These are phyloP conservation scores for Semotilus atromaculatus DNA, from an alignment of 2,797 vertebrate species.

Conservation along the genomic window DNA sequence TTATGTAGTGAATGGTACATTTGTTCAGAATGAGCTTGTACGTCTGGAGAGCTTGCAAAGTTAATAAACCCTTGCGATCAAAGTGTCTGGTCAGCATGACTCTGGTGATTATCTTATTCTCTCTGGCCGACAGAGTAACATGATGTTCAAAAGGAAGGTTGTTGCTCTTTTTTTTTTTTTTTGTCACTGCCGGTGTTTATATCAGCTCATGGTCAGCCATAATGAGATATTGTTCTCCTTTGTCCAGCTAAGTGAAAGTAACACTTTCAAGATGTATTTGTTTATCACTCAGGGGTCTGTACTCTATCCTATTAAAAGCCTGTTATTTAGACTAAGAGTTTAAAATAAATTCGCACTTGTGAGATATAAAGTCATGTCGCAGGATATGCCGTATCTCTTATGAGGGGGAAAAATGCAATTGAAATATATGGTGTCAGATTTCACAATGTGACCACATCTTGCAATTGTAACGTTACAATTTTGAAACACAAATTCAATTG, in stretches of 20 bases:
- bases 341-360: background rate
- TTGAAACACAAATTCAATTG: background rate
- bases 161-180: background rate
- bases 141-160: conserved; percentile 31
- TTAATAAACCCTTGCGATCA: conserved; percentile 68
- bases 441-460: background rate
- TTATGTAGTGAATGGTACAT: conserved; percentile 67
- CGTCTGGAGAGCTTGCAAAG: conserved; percentile 67
- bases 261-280: background rate
- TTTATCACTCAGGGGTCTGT: background rate
- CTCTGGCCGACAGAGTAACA: conserved; percentile 8
- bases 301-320: background rate
- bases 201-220: conserved; percentile 6
- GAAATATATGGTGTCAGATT: background rate
- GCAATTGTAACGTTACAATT: background rate
- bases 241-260: conserved; percentile 27
- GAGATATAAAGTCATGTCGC: background rate
- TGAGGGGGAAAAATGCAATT: background rate
- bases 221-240: conserved; percentile 26
- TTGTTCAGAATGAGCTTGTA: conserved; percentile 54
- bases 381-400: no score
- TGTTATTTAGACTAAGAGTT: background rate
- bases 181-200: background rate
- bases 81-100: conserved; percentile 65
- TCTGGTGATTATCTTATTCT: conserved; percentile 55